Percentiles rank a stretch among this genome's conserved stretches.
Evolutionary conservation across 1,140 invertebrate genomes (phyloP).

Genomic region (Alviniconcha marisindica): DNA sequence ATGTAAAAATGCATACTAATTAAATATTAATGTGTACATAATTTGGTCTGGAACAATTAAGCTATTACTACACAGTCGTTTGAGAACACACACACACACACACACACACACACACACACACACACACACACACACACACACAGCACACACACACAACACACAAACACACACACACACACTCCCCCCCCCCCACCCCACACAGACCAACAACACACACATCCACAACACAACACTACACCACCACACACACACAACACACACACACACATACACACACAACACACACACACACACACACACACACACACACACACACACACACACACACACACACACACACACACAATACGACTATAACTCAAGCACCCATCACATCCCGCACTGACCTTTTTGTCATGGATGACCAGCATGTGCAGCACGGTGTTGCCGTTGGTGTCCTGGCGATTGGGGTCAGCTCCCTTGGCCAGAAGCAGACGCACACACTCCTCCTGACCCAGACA

Average conservation of each 20-base stretch:
- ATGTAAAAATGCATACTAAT: neutral
- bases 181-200: no score
- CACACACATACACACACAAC: neutral
- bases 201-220: no score
- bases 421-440: constrained; percentile 99
- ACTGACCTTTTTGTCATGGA: constrained; percentile 92
- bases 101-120: neutral
- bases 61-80: neutral
- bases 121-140: neutral
- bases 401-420: constrained; percentile 96
- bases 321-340: neutral
- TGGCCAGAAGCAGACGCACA: constrained; percentile 93
- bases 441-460: constrained; percentile 91
- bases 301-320: neutral
- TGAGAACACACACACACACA: neutral
- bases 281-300: neutral
- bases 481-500: constrained; percentile 98
- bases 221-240: no score
- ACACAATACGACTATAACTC: neutral
- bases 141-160: no score
- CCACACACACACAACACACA: no score
- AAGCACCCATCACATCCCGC: no score
- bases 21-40: neutral
- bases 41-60: neutral
- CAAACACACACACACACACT: no score